These are phyloP conservation scores for Pseudochirops corinnae DNA, from an alignment of 2,797 vertebrate genomes.

Conservation along the genomic window DNA sequence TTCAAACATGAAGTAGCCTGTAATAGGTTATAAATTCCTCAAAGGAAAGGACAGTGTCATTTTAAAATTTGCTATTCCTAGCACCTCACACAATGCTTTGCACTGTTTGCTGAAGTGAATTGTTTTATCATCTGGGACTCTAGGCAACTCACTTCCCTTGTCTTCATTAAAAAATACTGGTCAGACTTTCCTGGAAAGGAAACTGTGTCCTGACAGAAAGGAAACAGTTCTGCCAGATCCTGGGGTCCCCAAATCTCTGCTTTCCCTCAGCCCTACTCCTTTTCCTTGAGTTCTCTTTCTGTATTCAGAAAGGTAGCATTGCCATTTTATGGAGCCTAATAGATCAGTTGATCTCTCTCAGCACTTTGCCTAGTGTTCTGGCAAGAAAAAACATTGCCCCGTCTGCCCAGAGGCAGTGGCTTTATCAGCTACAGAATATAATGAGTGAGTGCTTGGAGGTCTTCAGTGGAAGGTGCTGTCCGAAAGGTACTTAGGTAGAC, in stretches of 20 bases:
- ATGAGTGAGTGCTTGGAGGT: slow-evolving; percentile 6
- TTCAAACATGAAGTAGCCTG: neutral
- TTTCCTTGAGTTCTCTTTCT: neutral
- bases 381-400: slow-evolving; percentile 3
- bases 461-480: slow-evolving; percentile 32
- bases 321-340: slow-evolving; percentile 9
- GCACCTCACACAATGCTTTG: neutral
- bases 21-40: neutral
- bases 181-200: neutral
- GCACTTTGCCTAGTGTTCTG: slow-evolving; percentile 13
- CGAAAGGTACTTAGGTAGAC: neutral
- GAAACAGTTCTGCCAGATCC: neutral
- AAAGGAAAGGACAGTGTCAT: neutral
- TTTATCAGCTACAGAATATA: neutral
- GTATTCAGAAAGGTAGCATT: neutral
- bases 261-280: neutral
- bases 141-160: neutral
- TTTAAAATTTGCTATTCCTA: neutral
- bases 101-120: neutral
- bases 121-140: neutral
- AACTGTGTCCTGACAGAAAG: rapidly evolving
- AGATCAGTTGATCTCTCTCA: slow-evolving; percentile 42
- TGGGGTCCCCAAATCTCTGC: neutral
- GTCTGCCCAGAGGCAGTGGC: neutral
- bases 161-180: neutral